A percentile compares a stretch with the other conserved stretches of the same genome.
Conservation (phyloP, 2,888 invertebrate species). For the Phengaris arion region DNA sequence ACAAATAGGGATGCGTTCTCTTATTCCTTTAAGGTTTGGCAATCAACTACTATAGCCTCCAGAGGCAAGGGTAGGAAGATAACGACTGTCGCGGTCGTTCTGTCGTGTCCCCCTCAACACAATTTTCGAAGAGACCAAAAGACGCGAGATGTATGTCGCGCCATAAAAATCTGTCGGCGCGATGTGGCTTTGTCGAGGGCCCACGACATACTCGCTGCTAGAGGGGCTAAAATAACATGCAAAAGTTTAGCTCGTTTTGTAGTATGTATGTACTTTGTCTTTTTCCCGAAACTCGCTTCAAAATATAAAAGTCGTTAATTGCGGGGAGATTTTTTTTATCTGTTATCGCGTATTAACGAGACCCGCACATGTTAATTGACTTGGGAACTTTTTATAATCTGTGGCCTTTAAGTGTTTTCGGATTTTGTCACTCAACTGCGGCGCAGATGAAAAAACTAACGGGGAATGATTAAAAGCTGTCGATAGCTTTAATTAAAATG, state of each 20-base stretch:
- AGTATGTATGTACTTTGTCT: neutral
- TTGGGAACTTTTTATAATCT: conserved; percentile 25
- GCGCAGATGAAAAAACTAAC: conserved; percentile 14
- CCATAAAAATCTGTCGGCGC: too few species aligned
- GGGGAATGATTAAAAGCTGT: neutral
- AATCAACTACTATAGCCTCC: conserved; percentile 6
- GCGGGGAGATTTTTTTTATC: conserved; percentile 9
- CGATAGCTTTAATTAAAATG: conserved; percentile 7
- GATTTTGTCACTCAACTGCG: conserved; percentile 5
- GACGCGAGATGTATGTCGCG: neutral
- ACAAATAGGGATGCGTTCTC: neutral
- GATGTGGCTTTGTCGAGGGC: too few species aligned
- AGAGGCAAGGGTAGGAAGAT: neutral
- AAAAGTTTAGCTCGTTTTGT: conserved; percentile 13
- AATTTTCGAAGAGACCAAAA: neutral
- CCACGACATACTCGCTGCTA: neutral
- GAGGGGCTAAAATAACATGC: conserved; percentile 9
- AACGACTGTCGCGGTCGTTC: too few species aligned
- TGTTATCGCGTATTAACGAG: conserved; percentile 23
- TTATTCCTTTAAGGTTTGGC: neutral
- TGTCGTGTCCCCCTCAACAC: too few species aligned
- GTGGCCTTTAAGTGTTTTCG: conserved; percentile 11
- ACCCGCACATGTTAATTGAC: conserved; percentile 23
- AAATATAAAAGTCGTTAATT: neutral
- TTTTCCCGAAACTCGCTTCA: neutral